These are phyloP conservation scores for Cyanoderma ruficeps DNA, from an alignment of 2,113 vertebrate genomes.

Conservation along the genomic window DNA sequence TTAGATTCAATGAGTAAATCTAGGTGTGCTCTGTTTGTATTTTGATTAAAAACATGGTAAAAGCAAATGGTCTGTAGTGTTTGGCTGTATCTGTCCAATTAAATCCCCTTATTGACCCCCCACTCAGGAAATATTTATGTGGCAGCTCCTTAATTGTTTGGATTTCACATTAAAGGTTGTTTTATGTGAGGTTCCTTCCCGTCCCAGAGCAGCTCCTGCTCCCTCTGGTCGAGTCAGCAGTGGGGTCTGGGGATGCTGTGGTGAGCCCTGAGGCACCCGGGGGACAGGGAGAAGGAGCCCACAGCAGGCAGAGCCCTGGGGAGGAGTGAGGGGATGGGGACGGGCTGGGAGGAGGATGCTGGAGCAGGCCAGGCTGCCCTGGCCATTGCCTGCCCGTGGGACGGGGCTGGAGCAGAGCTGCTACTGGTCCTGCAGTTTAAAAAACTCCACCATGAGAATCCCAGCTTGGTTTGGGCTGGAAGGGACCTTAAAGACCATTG, in stretches of 20 bases:
- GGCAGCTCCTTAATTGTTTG: not conserved
- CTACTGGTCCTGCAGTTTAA: not conserved
- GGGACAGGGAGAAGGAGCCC: not conserved
- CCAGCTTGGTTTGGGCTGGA: not conserved
- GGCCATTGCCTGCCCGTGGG: not conserved
- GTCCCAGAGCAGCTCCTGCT: not conserved
- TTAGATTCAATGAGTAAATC: not conserved
- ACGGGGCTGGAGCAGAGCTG: not conserved
- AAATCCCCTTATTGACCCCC: not conserved
- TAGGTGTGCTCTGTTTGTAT: not conserved
- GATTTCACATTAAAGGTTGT: not conserved
- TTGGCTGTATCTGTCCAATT: not conserved
- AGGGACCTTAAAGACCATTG: not conserved
- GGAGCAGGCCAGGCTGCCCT: not conserved
- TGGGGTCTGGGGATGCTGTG: not conserved
- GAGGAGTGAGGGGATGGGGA: accelerated
- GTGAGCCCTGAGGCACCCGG: not conserved
- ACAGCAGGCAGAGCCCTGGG: not conserved
- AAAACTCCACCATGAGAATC: not conserved
- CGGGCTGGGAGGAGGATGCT: not conserved
- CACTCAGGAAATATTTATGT: not conserved
- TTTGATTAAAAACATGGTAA: constrained; percentile 4
- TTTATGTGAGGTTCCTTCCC: not conserved
- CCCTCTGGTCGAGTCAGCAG: not conserved
- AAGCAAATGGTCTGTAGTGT: not conserved